A percentile compares a stretch with the other conserved stretches of the same genome.
Evolutionary conservation across 2,797 vertebrate genomes (phyloP).

Genomic region (Synaphobranchus kaupii): DNA sequence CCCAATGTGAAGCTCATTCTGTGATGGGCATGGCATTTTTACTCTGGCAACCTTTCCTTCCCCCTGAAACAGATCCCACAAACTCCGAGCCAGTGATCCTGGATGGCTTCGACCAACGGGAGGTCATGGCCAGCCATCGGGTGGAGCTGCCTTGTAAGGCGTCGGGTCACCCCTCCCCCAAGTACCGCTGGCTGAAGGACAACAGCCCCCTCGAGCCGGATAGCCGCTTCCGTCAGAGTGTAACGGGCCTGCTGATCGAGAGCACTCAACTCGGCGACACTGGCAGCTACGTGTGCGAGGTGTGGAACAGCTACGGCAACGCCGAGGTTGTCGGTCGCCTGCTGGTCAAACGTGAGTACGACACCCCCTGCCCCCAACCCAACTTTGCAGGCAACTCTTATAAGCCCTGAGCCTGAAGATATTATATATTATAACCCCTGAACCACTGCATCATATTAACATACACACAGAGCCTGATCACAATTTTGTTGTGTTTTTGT

Average conservation of each 20-base stretch:
- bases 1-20: background rate
- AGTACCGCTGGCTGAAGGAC: conserved; percentile 98
- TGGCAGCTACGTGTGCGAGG: conserved; percentile 93
- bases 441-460: no score
- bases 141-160: conserved; percentile 98
- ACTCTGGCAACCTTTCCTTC: background rate
- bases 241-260: conserved; percentile 89
- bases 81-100: conserved; percentile 94
- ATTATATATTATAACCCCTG: no score
- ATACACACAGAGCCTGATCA: no score
- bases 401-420: background rate
- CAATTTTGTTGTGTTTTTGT: no score
- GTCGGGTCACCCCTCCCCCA: conserved; percentile 90
- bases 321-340: conserved; percentile 91
- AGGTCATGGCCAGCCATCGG: conserved; percentile 91
- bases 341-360: conserved; percentile 90
- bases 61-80: conserved; percentile 79
- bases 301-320: conserved; percentile 97
- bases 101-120: conserved; percentile 93
- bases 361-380: background rate
- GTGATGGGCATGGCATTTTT: no score
- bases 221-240: conserved; percentile 88
- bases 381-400: background rate
- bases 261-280: conserved; percentile 85
- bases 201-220: conserved; percentile 93